Base-by-base conservation (phyloP, 2,797 vertebrate genomes). In the Gymnopithys bicolor region DNA sequence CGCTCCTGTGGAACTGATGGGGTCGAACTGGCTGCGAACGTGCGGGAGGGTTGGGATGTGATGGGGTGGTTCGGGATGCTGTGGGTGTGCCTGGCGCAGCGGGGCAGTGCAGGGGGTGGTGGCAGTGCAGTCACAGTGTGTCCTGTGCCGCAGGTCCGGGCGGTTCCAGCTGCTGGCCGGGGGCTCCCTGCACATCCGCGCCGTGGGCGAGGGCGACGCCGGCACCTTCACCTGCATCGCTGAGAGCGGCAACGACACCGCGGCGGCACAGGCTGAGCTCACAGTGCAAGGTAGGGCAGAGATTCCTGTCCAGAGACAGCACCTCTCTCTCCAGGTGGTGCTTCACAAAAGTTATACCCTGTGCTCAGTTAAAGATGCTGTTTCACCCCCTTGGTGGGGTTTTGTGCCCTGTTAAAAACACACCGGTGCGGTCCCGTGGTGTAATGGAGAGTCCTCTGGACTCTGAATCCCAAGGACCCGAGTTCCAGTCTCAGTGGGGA, bases 161-260 rank as follows among this genome's bases (percentile, higher is more conserved):
- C 74, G 59, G 59, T 77, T 77, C 74, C 74, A 43, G 59, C 75
- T 99, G 87, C 97, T 99, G 56, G 98, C 98, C 18, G 98, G 99
- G 43, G 98, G 99, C 37, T 98, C 97, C 63, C 97, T 99, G 82
- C 98, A 97, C 96, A 98, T 99, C 95, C 97, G 76, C 25, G 98
- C 98, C 22, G 94, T 99, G 48, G 97, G 93, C 0, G 98, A 98
- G 84, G 98, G 98, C 12, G 99, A 99, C 6, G 97, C 95, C 1
- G 99, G 99, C 21, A 96, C 97, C 21, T 99, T 99, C 82, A 98
- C 97, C 93, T 99, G 99, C 96, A 77, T 98, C 83, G 99, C 97
- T 0, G 98, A 99, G 48, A 99, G 97, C 4, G 95, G 95, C 46
- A 99, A 99, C 14, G 95, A 98, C 73, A 99, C 99, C 9, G 93